Evolutionary conservation across 2,888 invertebrate species (phyloP), one percentile per base, ranked within the genome.

Genomic region (Trachelus troglodyta): DNA sequence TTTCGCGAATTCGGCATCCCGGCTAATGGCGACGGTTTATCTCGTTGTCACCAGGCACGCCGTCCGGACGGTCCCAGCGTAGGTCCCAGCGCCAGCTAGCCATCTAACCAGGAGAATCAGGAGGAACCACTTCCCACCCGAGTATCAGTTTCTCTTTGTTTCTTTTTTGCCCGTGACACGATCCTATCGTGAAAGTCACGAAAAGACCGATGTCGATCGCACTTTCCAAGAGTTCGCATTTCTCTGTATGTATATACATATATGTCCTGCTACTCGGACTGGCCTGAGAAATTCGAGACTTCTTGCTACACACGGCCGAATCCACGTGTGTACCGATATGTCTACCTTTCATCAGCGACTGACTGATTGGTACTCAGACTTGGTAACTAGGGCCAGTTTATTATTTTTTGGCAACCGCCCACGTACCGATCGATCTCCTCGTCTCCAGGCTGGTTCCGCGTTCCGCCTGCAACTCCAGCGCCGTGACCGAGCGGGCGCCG

Each of bases 381-480:
- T 23, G 56, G 56, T 56, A 56, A 23, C 23, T 23, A 56, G 56
- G 56, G 79, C 82, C 84, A 83, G 87, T 84, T 89, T 89, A 86
- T 88, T 87, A 87, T 88, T 88, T 88, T 89, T 89, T 86, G 87
- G 87, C 87, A 88, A 88, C 86, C 89, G 88, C 88, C 88, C 89
- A 89, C 88, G 86, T 87, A 83, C 79, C 83, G 81, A 85, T 85
- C 82, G 84, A 84, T 81, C 85, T 83, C 80, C 80, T 77, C 82
- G 79, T 81, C 79, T 79, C 77, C 78, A 80, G 40, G 35, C 30
- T 71, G 34, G 73, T 78, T 78, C 78, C 78, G 78, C 78, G 78
- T 78, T 78, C 76, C 68, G 68, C n/a, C 33, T 37, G 69, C 68
- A 68, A 76, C 56, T 79, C 56, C 33, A 74, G 69, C 76, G 69